Base-by-base conservation (phyloP, 1,140 invertebrate genomes). In the Bombus haemorrhoidalis region DNA sequence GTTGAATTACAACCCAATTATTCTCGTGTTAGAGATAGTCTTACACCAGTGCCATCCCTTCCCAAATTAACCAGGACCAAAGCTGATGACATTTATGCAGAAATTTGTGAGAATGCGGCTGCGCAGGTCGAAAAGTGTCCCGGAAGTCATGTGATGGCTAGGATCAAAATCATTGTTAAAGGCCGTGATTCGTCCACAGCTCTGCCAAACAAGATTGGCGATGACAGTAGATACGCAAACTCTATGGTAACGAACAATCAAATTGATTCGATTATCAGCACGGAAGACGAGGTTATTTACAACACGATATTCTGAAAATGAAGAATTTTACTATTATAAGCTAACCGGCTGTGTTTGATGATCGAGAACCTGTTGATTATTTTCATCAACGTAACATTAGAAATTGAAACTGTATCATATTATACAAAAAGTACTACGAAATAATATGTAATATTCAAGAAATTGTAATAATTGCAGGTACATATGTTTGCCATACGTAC, bases 111-210 rank as follows among this genome's bases (percentile, higher is more conserved):
- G 57, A 93, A 92, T 53, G 83, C 73, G 28, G 62, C 78, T 12
- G 32, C 89, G 6, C 91, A 91, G 57, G 89, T 89, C 59, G 89
- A 92, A 15, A 92, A 92, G 9, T 94, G 92, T 82, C 88, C 94
- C 1, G 93, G 93, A 12, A 95, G 91, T 80, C 95, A 95, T 81
- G 93, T 95, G 6, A 94, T 95, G 90, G 93, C 94, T n/a, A 92
- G 93, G 75, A 94, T 95, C 6, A 94, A 93, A 75, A 95, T 95
- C 28, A 91, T 95, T 39, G 94, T 95, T 1, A 93, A 94, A 72
- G 91, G 89, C 34, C 81, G 72, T 4, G 91, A 94, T 13, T 81
- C 82, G 10, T 18, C 81, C 2, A 32, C 75, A 25, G 53, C 87
- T 2, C 57, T 82, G 13, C 79, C 89, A 5, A 47, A 72, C 13